Percentiles rank a stretch among this genome's conserved stretches.
phyloP scores from a whole-genome alignment of 2,888 invertebrate species.

The Phyto melanocephala region DNA sequence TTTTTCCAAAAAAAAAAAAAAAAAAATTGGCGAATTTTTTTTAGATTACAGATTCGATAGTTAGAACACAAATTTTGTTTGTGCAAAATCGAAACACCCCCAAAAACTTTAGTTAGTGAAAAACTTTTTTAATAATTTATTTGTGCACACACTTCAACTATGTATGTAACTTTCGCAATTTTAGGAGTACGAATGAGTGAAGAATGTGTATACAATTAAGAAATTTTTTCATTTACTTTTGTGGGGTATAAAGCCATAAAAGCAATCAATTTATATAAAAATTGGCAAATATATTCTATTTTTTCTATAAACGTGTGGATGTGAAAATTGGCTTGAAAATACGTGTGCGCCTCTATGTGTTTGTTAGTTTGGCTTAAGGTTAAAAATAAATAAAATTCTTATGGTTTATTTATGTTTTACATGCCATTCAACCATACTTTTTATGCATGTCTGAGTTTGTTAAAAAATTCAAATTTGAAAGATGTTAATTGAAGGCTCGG shows the following conservation, averaged over 20 bases:
- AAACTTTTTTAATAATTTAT: too few relatives aligned
- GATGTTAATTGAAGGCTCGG: background rate
- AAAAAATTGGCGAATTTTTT: too few relatives aligned
- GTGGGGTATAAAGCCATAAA: background rate
- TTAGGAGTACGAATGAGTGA: too few relatives aligned
- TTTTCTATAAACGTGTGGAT: background rate
- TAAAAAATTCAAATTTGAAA: background rate
- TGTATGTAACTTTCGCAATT: too few relatives aligned
- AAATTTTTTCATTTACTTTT: background rate
- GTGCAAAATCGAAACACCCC: too few relatives aligned
- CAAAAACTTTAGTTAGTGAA: too few relatives aligned
- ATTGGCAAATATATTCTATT: background rate
- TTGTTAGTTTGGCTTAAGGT: constrained; percentile 11
- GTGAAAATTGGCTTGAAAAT: background rate
- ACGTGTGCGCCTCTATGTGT: background rate
- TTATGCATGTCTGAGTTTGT: constrained; percentile 2
- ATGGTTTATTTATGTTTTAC: background rate
- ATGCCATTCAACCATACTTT: background rate
- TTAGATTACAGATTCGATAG: too few relatives aligned
- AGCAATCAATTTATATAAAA: constrained; percentile 40
- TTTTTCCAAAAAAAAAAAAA: too few relatives aligned
- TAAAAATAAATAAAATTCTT: background rate
- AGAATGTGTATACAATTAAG: background rate
- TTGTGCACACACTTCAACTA: too few relatives aligned
- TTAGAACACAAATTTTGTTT: too few relatives aligned